Conservation (phyloP, 1,140 invertebrate species). For the Glomeris maerens region DNA sequence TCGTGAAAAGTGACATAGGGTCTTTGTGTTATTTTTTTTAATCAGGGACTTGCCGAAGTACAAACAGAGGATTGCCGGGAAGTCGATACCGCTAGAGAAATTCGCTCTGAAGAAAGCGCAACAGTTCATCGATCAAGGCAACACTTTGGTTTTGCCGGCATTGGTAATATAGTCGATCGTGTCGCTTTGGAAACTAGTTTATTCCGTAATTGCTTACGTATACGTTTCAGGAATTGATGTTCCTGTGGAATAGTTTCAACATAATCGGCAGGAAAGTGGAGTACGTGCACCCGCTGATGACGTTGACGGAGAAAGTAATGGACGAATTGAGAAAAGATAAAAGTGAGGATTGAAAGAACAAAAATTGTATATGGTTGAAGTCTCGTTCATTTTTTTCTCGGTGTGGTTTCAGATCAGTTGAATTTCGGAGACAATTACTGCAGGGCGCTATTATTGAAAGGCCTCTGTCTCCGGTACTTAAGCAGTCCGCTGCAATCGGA, state of each 20-base stretch:
- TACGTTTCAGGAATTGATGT: slow-evolving; percentile 57
- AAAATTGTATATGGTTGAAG: no score
- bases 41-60: slow-evolving; percentile 57
- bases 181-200: not conserved
- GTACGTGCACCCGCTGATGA: slow-evolving; percentile 51
- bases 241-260: slow-evolving; percentile 86
- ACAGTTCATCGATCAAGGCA: slow-evolving; percentile 57
- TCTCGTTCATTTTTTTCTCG: no score
- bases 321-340: slow-evolving; percentile 25
- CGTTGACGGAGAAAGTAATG: slow-evolving; percentile 51
- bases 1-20: no score
- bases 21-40: slow-evolving; percentile 16
- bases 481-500: slow-evolving; percentile 54
- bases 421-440: slow-evolving; percentile 77
- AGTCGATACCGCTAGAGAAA: slow-evolving; percentile 92
- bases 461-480: slow-evolving; percentile 63
- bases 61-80: slow-evolving; percentile 84
- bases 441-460: slow-evolving; percentile 61
- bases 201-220: not conserved
- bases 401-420: no score
- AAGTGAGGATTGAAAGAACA: slow-evolving; percentile 34
- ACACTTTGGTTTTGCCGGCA: slow-evolving; percentile 58
- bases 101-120: slow-evolving; percentile 74
- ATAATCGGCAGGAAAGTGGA: slow-evolving; percentile 57
- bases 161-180: slow-evolving; percentile 31